These are phyloP conservation scores for Hyla sarda DNA, from an alignment of 2,113 vertebrate genomes.

Conservation along the genomic window DNA sequence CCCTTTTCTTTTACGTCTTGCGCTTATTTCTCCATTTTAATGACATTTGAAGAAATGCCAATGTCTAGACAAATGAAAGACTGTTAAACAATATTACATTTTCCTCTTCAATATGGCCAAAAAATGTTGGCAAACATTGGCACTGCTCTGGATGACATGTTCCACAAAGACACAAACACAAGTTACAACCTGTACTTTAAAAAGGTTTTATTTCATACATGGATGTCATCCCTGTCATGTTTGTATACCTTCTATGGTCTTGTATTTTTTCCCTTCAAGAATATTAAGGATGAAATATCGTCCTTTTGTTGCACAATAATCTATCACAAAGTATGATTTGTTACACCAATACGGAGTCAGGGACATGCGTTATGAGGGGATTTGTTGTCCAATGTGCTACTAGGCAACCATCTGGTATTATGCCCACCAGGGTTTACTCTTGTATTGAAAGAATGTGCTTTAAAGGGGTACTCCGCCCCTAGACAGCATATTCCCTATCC, in stretches of 20 bases:
- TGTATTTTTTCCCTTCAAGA: neutral
- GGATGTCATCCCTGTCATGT: neutral
- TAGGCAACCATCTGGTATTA: no score
- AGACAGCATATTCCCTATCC: no score
- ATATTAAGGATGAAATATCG: neutral
- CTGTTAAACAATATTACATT: constrained; percentile 24
- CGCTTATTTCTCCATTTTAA: neutral
- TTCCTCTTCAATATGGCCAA: constrained; percentile 15
- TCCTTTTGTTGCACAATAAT: neutral
- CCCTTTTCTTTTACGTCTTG: neutral
- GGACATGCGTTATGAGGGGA: neutral
- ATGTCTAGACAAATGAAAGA: neutral
- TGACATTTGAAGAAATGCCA: constrained; percentile 4
- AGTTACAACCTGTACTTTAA: neutral
- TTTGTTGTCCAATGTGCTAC: neutral
- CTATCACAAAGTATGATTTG: neutral
- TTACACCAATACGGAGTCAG: neutral
- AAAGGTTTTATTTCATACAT: neutral
- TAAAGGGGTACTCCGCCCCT: no score
- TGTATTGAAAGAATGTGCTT: no score
- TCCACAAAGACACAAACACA: neutral
- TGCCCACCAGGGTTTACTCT: no score
- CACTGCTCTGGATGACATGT: constrained; percentile 7
- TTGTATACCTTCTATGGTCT: neutral
- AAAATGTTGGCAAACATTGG: constrained; percentile 6